Percentiles rank a stretch among this genome's conserved stretches.
These are phyloP conservation scores for Podarcis siculus DNA, from an alignment of 2,797 vertebrate genomes.

Conservation along the genomic window DNA sequence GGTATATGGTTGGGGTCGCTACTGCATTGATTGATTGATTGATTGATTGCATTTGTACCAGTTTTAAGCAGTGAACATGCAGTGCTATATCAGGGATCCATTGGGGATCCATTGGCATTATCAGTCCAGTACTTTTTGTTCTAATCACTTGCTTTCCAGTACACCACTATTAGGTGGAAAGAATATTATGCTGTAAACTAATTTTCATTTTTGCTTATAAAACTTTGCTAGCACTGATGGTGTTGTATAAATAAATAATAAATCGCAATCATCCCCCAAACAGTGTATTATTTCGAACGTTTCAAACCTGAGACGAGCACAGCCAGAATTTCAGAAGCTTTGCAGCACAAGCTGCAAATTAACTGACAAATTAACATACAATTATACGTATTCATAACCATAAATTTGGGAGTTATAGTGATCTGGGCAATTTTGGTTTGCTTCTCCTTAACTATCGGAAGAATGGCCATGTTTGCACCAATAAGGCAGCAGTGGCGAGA, in stretches of 20 bases:
- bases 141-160: neutral
- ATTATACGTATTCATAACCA: neutral
- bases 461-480: neutral
- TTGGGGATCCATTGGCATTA: neutral
- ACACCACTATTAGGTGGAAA: neutral
- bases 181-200: neutral
- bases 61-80: neutral
- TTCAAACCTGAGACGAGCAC: conserved; percentile 38
- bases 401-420: conserved; percentile 64
- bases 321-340: conserved; percentile 3
- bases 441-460: conserved; percentile 47
- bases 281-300: neutral
- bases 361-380: neutral
- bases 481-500: no score
- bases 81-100: neutral
- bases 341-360: conserved; percentile 41
- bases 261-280: neutral
- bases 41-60: no score
- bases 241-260: neutral
- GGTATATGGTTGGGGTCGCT: neutral
- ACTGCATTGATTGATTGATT: neutral
- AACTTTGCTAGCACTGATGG: neutral
- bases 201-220: neutral
- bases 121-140: neutral
- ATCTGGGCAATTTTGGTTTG: conserved; percentile 50